Base-by-base conservation (phyloP, 1,140 invertebrate species). In the Popillia japonica region DNA sequence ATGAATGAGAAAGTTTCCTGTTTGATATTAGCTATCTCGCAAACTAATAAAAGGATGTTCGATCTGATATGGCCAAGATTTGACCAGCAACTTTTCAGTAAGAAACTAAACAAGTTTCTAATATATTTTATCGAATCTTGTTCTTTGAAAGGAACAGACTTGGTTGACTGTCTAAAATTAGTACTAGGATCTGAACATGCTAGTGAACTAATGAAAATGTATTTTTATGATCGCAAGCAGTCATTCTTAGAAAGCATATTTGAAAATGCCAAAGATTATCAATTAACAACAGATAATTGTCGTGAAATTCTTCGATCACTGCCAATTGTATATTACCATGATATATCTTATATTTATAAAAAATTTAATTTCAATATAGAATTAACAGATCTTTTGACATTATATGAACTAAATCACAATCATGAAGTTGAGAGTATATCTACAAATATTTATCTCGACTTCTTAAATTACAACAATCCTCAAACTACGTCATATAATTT, bases 311-410 rank as follows among this genome's bases (percentile, higher is more conserved):
- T 64, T 6, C 20, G 10, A 22, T 11, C 61, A 6, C 22, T 64
- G 17, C 61, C 61, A 17, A 27, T 64, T 23, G 61, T 64, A 10
- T 23, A 64, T 64, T 64, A 64, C 17, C 9, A 64, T 11, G 61
- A 64, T 27, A 64, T 64, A 20, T 64, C 17, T 22, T 64, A 64
- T 22, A 22, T 64, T 11, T 64, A 64, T 17, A 22, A 64, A 64
- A 64, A 64, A 22, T 64, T 64, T 27, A 27, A 27, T 64, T 64
- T 64, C 61, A 27, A 64, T 22, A 64, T 20, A 64, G 61, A 64
- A 64, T 27, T 64, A 11, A 6, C 6, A 8, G 17, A 23, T 22
- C 23, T 64, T 23, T 27, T 64, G 2, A 64, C 17, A 22, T 27
- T 7, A 6, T 64, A 64, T 27, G 61, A 64, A 64, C 9, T 64